These are phyloP conservation scores for Acanthopagrus latus DNA, from an alignment of 2,797 vertebrate species.

Conservation along the genomic window DNA sequence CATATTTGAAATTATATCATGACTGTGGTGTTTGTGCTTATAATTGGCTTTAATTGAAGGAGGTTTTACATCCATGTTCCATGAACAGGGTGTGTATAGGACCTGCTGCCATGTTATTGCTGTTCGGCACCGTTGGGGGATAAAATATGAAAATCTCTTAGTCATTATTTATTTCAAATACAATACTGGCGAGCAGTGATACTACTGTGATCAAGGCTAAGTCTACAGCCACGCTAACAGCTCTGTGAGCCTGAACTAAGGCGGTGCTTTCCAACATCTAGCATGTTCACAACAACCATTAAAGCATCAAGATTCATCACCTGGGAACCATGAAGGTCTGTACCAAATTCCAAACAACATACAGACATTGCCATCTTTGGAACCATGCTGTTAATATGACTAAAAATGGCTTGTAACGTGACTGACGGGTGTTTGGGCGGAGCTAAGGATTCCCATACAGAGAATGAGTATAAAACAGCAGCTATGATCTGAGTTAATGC, in stretches of 20 bases:
- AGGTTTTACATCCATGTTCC: no score
- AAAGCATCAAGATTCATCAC: background rate
- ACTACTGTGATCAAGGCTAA: background rate
- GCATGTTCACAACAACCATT: background rate
- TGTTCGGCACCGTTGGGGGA: no score
- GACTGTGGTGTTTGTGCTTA: no score
- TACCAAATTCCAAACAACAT: background rate
- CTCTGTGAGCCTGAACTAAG: background rate
- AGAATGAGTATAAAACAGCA: slow-evolving; percentile 21
- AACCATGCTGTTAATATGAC: background rate
- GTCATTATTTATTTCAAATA: background rate
- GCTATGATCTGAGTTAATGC: slow-evolving; percentile 45
- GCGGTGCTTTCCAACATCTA: background rate
- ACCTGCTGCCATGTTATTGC: no score
- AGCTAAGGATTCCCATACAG: slow-evolving; percentile 7
- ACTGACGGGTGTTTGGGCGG: slow-evolving; percentile 34
- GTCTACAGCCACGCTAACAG: background rate
- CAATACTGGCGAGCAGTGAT: background rate
- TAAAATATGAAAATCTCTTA: background rate
- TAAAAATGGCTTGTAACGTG: background rate
- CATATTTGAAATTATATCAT: no score
- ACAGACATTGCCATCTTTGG: no score
- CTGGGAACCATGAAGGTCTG: background rate
- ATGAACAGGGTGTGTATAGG: no score
- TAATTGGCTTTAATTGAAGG: no score